These are phyloP conservation scores for Chloropsis cyanopogon DNA, from an alignment of 2,113 vertebrate genomes.

Conservation along the genomic window DNA sequence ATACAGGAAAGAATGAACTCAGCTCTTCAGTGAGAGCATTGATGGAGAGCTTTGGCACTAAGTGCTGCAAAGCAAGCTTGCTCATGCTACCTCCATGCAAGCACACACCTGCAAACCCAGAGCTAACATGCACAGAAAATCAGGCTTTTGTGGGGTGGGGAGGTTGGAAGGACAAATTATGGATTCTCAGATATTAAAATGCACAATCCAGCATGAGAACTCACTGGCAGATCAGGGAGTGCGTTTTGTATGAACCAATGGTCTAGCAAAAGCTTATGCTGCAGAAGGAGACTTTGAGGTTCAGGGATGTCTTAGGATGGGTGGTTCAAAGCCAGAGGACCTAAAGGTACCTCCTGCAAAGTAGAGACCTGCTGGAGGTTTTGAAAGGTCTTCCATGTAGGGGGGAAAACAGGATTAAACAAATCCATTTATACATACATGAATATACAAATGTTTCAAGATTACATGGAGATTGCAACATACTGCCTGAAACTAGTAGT, in stretches of 20 bases:
- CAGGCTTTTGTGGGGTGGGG: background rate
- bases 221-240: background rate
- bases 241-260: background rate
- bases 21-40: background rate
- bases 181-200: background rate
- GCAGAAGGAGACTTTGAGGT: background rate
- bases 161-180: background rate
- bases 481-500: background rate
- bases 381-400: background rate
- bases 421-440: background rate
- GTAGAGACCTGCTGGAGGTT: background rate
- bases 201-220: background rate
- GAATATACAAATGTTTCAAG: background rate
- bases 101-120: background rate
- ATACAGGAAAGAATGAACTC: background rate
- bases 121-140: background rate
- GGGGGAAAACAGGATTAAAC: background rate
- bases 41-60: background rate
- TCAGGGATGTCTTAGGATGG: background rate
- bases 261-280: background rate
- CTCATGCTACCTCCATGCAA: background rate
- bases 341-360: background rate
- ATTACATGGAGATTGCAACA: background rate
- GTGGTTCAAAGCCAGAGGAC: background rate
- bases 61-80: background rate